Conservation (phyloP, 2,113 vertebrate species). For the Eublepharis macularius region DNA sequence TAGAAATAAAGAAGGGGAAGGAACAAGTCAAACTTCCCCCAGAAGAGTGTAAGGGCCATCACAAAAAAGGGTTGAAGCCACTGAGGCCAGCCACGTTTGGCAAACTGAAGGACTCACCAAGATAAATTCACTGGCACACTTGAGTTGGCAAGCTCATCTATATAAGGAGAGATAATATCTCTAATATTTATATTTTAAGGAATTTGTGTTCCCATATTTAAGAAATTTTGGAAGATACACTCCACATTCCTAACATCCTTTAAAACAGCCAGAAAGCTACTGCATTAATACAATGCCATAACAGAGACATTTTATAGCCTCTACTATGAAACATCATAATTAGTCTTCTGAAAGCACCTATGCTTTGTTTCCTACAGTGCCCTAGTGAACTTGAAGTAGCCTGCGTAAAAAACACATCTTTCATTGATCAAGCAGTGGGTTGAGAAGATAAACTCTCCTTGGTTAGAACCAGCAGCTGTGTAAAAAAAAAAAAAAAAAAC, state of each 20-base stretch:
- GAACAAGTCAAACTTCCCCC: no score
- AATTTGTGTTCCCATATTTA: neutral
- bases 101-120: no score
- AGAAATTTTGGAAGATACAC: neutral
- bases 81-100: no score
- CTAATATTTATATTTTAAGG: neutral
- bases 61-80: no score
- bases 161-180: no score
- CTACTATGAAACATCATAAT: neutral
- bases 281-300: neutral
- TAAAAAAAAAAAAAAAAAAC: conserved; percentile 24
- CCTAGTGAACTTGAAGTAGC: conserved; percentile 2
- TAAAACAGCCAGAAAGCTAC: neutral
- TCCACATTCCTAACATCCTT: neutral
- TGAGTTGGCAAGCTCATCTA: neutral
- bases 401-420: conserved; percentile 15
- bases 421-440: neutral
- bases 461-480: neutral
- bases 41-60: no score
- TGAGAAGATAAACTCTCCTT: conserved; percentile 9
- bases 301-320: neutral
- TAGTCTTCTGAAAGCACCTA: neutral
- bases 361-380: neutral
- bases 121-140: no score
- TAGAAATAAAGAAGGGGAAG: no score